A percentile compares a stretch with the other conserved stretches of the same genome.
Evolutionary conservation across 1,140 invertebrate genomes (phyloP).

Genomic region (Elymnias hypermnestra): DNA sequence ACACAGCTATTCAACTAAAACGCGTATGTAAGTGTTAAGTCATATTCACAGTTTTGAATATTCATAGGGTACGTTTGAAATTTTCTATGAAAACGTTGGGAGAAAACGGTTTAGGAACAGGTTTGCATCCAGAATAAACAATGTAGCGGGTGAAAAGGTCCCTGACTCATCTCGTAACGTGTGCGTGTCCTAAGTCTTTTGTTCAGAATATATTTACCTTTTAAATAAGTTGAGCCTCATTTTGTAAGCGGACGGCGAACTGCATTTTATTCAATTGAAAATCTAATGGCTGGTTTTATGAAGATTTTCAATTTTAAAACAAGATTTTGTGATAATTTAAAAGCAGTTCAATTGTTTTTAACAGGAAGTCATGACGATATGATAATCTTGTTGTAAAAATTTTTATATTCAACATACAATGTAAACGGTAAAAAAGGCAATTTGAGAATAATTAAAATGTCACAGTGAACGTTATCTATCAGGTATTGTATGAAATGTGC

Average conservation of each 20-base stretch:
- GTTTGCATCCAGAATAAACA: constrained; percentile 59
- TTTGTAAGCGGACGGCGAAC: constrained; percentile 31
- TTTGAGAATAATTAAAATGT: too few relatives aligned
- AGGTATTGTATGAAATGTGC: too few relatives aligned
- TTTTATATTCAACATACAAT: too few relatives aligned
- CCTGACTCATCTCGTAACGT: constrained; percentile 60
- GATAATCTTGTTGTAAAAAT: too few relatives aligned
- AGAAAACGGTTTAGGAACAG: constrained; percentile 46
- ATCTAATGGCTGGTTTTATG: constrained; percentile 16
- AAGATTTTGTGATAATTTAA: too few relatives aligned
- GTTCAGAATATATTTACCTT: constrained; percentile 63
- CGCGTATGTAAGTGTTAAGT: too few relatives aligned
- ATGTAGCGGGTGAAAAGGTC: constrained; percentile 63
- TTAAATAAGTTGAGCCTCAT: constrained; percentile 35
- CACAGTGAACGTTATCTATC: too few relatives aligned
- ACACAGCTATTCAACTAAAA: too few relatives aligned
- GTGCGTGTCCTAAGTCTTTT: constrained; percentile 38
- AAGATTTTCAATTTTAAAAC: neutral
- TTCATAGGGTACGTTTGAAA: constrained; percentile 14
- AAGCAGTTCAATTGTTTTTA: too few relatives aligned
- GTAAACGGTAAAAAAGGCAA: too few relatives aligned
- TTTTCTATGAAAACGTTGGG: constrained; percentile 18
- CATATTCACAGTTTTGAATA: too few relatives aligned
- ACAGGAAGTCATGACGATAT: too few relatives aligned
- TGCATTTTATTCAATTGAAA: constrained; percentile 18